Base-by-base conservation (phyloP, 2,113 vertebrate species). In the Corythoichthys intestinalis region DNA sequence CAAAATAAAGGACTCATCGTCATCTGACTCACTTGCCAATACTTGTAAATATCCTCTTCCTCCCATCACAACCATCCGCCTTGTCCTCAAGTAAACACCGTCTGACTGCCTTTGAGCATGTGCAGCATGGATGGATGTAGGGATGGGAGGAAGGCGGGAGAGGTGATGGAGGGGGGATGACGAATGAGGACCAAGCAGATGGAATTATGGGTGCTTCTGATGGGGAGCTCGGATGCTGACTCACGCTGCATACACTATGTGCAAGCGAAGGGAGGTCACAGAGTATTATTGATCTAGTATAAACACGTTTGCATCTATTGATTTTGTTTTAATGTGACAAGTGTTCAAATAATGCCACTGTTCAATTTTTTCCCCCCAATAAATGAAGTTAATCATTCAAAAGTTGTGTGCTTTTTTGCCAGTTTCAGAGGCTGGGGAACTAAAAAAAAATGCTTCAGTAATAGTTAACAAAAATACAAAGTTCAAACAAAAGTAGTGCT, bases 91-190 rank as follows among this genome's bases (percentile, higher is more conserved):
- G 84, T 90, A 75, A 78, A 89, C 86, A 90, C 88, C 88, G 92
- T 88, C 91, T 92, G 93, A 94, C 93, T 94, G 95, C 94, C 94
- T 93, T 91, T 92, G 90, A 93, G 80, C 86, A 87, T 92, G 93
- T 91, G 93, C 93, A 92, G 94, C 91, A 93, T 82, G 61, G 20
- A 14, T 46, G 61, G 61, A 63, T 12, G 61, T n/a, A 44, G 3
- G 61, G 56, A 58, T 0, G 10, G 34, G 35, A 0, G 54, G 54
- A 37, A 4, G 12, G 86, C 87, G 91, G 90, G 91, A 91, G 85
- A 87, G 90, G 88, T 11, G 69, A 71, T 66, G 20, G 12, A 68
- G 53, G 41, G 65, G 67, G 68, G 71, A 82, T 71, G 86, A 60
- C 14, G n/a, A 65, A 52, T 58, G 66, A 65, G 67, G 75, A 73